These are phyloP conservation scores for Euwallacea similis DNA, from an alignment of 1,140 invertebrate genomes.

Conservation along the genomic window DNA sequence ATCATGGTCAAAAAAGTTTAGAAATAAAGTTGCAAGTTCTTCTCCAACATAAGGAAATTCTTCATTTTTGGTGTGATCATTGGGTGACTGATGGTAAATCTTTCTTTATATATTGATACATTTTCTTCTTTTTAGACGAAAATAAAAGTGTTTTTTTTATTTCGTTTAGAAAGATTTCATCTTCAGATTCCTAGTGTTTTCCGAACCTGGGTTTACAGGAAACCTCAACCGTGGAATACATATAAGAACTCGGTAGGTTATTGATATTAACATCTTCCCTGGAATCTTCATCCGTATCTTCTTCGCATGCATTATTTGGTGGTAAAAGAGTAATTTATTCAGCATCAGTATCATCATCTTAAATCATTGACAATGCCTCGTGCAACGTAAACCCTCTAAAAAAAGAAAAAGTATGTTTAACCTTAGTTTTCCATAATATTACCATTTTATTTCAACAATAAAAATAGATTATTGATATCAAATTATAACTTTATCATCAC, in stretches of 20 bases:
- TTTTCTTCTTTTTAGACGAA: not conserved
- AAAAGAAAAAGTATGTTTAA: no score
- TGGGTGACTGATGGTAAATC: not conserved
- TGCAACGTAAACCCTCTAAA: no score
- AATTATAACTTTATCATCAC: no score
- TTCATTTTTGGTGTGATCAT: not conserved
- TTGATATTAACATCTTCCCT: constrained; percentile 36
- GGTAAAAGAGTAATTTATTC: constrained; percentile 35
- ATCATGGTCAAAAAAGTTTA: not conserved
- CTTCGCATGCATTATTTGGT: constrained; percentile 31
- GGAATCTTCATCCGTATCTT: constrained; percentile 37
- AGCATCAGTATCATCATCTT: no score
- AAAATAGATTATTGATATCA: no score
- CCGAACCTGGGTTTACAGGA: no score
- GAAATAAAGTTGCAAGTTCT: not conserved
- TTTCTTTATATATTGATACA: not conserved
- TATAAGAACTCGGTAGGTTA: constrained; percentile 38
- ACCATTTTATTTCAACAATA: no score
- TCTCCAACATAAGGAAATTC: not conserved
- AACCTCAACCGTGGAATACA: no score
- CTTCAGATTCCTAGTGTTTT: not conserved
- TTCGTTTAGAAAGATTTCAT: not conserved
- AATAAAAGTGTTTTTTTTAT: no score
- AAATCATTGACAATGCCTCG: no score
- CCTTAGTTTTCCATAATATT: no score